Base-by-base conservation (phyloP, 2,888 invertebrate genomes). In the Eupithecia vulgata region DNA sequence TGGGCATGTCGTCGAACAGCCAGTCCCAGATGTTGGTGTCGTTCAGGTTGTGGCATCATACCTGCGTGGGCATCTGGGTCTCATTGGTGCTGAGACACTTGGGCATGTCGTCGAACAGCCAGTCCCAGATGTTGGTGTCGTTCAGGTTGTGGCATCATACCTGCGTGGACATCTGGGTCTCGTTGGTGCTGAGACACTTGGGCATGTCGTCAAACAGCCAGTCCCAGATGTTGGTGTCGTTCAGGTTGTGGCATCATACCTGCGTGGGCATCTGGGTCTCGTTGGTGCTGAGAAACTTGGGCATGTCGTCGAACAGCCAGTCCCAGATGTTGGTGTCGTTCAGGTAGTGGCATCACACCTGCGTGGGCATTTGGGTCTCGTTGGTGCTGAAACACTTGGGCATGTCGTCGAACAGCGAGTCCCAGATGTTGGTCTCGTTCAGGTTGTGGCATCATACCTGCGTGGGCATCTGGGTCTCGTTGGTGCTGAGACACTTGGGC, bases 401-500 rank as follows among this genome's bases (percentile, higher is more conserved):
- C 85, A 95, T 86, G 84, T 95, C 95, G 81, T 94, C 94, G 88
- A 96, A 97, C 52, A 99, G 92, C 15, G 97, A 97, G 82, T 97
- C 97, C 97, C 99, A 99, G 75, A 99, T 95, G 89, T 97, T 97
- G 97, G 98, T 99, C 74, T 97, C 97, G 90, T 98, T 98, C 85
- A 99, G 95, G 93, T 99, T 98, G 93, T 99, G 99, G 88, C 98
- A 99, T 30, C 30, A 30, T 30, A 30, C 30, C 30, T 30, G 30
- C 30, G 30, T 30, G 4, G 30, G 30, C 30, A 30, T 30, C 30
- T 30, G 30, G 30, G 30, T 30, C 30, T 30, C 30, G 30, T 30
- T 30, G 30, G 30, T 30, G 30, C 30, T 30, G 30, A 30, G 30
- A 30, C 30, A 30, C 30, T 30, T 30, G 30, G 30, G 30, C 30